Percentiles rank a stretch among this genome's conserved stretches.
Evolutionary conservation across 1,140 invertebrate species (phyloP).

Genomic region (Drosophila lacteicornis): DNA sequence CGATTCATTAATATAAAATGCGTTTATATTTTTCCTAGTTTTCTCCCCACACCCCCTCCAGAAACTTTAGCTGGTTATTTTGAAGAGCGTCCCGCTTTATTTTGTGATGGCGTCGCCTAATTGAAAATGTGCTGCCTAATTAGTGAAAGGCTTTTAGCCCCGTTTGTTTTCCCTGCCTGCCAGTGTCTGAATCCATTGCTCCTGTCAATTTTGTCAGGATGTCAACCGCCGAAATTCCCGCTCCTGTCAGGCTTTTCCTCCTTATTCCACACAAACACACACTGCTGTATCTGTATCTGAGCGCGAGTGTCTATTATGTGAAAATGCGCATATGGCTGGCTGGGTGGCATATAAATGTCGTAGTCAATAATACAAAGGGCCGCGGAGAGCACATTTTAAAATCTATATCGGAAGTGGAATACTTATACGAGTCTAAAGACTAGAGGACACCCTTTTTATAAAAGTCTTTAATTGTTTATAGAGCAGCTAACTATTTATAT

Average conservation of each 20-base stretch:
- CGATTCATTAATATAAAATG: slow-evolving; percentile 49
- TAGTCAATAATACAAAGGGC: slow-evolving; percentile 68
- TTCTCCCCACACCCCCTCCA: not conserved
- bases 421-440: not conserved
- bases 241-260: slow-evolving; percentile 41
- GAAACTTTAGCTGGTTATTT: slow-evolving; percentile 6
- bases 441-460: not conserved
- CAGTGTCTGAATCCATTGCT: slow-evolving; percentile 28
- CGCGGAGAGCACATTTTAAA: slow-evolving; percentile 58
- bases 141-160: slow-evolving; percentile 60
- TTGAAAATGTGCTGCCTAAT: slow-evolving; percentile 73
- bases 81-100: slow-evolving; percentile 25
- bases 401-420: slow-evolving; percentile 25
- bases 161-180: slow-evolving; percentile 30
- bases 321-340: slow-evolving; percentile 70
- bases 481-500: not conserved
- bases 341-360: slow-evolving; percentile 70
- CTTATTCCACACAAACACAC: slow-evolving; percentile 29
- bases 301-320: slow-evolving; percentile 64
- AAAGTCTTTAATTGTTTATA: too few relatives aligned
- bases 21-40: slow-evolving; percentile 25
- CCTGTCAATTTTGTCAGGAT: slow-evolving; percentile 58
- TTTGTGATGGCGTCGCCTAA: slow-evolving; percentile 44
- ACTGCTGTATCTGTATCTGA: slow-evolving; percentile 12
- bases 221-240: slow-evolving; percentile 60